These are phyloP conservation scores for Euphydryas editha DNA, from an alignment of 2,888 invertebrate genomes.

Conservation along the genomic window DNA sequence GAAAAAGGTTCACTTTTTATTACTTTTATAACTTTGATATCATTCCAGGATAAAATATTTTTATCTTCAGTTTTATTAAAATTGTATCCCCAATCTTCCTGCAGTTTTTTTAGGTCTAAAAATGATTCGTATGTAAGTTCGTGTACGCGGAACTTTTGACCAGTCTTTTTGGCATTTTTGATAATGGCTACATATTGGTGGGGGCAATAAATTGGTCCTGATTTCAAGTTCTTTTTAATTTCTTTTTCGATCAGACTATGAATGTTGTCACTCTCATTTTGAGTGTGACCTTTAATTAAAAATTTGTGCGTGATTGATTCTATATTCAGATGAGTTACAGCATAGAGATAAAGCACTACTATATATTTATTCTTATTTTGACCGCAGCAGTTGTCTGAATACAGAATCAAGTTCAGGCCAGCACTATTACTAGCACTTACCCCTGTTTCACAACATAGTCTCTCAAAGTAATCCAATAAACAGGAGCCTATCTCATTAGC, in stretches of 20 bases:
- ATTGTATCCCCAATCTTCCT: too few relatives aligned
- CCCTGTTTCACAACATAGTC: not conserved
- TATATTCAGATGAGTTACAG: slow-evolving; percentile 37
- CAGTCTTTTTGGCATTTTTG: slow-evolving; percentile 20
- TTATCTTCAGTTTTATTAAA: too few relatives aligned
- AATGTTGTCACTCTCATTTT: slow-evolving; percentile 31
- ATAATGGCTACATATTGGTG: slow-evolving; percentile 34
- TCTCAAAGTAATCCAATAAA: slow-evolving; percentile 24
- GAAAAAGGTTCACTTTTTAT: too few relatives aligned
- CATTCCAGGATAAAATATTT: too few relatives aligned
- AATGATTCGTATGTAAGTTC: too few relatives aligned
- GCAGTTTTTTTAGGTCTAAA: too few relatives aligned
- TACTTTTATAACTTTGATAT: too few relatives aligned
- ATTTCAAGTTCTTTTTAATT: slow-evolving; percentile 38
- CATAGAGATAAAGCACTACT: slow-evolving; percentile 30
- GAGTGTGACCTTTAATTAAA: slow-evolving; percentile 41
- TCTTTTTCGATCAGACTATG: slow-evolving; percentile 42
- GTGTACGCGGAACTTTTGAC: slow-evolving; percentile 13
- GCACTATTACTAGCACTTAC: too few relatives aligned
- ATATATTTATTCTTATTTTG: slow-evolving; percentile 36
- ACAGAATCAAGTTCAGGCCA: slow-evolving; percentile 34
- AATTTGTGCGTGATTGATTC: slow-evolving; percentile 39
- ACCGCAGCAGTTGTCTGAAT: slow-evolving; percentile 40
- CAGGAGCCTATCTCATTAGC: slow-evolving; percentile 44
- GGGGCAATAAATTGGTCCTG: slow-evolving; percentile 39